phyloP scores from a whole-genome alignment of 2,113 vertebrate genomes.

The Setophaga kirtlandii region DNA sequence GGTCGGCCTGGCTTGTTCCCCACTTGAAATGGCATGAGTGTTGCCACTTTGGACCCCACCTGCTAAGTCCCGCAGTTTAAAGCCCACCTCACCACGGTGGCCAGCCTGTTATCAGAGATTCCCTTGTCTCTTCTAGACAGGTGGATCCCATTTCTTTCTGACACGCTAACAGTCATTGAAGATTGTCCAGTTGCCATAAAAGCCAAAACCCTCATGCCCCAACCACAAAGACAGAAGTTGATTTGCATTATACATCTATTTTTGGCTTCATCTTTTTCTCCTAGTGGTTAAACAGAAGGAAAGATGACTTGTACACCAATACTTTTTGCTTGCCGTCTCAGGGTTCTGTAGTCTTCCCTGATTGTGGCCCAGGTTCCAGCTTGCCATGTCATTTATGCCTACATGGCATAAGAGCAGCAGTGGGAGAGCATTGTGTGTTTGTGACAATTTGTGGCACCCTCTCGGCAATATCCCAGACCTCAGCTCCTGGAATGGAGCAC shows the following conservation, averaged over 20 bases:
- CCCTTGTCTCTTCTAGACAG: neutral
- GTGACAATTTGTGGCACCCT: neutral
- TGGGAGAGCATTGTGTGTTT: neutral
- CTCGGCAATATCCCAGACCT: fast-evolving
- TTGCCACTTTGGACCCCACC: neutral
- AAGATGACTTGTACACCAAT: neutral
- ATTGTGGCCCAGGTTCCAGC: neutral
- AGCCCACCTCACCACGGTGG: neutral
- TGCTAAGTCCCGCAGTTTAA: neutral
- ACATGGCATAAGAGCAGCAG: neutral
- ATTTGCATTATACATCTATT: neutral
- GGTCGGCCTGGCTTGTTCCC: neutral
- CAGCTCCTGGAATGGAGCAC: neutral
- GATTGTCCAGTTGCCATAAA: neutral
- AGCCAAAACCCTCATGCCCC: neutral
- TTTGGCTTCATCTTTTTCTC: neutral
- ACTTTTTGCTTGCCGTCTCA: neutral
- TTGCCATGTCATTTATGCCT: neutral
- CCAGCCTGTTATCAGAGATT: neutral
- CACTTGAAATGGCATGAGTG: neutral
- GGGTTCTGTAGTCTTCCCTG: neutral
- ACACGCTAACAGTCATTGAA: neutral
- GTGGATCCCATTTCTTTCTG: neutral
- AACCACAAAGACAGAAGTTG: neutral
- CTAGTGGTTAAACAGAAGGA: neutral